Percentiles rank a stretch among this genome's conserved stretches.
Conservation (phyloP, 1,140 invertebrate species). For the Drosophila serrata region DNA sequence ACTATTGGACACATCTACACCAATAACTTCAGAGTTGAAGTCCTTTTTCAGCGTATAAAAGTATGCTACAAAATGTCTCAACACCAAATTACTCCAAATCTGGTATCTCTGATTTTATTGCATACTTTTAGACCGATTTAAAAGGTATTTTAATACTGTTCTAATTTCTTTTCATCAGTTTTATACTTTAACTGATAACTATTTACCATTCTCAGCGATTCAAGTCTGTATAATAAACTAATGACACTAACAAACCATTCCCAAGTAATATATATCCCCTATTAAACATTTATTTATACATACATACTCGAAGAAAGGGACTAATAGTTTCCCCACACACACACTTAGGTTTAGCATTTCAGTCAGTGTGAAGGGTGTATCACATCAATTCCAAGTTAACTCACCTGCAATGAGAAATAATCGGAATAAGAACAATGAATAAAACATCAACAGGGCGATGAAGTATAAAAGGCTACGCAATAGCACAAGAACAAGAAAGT, state of each 20-base stretch:
- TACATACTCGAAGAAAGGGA: background rate
- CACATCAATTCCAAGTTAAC: conserved; percentile 47
- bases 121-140: background rate
- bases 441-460: conserved; percentile 32
- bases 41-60: background rate
- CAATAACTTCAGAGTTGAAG: background rate
- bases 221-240: background rate
- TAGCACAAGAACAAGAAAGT: conserved; percentile 28
- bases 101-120: background rate
- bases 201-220: background rate
- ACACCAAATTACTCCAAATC: background rate
- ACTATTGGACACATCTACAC: too few relatives aligned
- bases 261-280: background rate
- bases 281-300: background rate
- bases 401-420: conserved; percentile 46
- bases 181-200: background rate
- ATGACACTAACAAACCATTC: background rate
- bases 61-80: background rate
- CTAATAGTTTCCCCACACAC: background rate
- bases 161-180: background rate
- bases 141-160: background rate
- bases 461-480: conserved; percentile 15
- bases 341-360: conserved; percentile 1
- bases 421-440: conserved; percentile 39
- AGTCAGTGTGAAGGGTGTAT: background rate